Evolutionary conservation across 2,113 vertebrate genomes (phyloP).

Genomic region (Corythaixoides concolor): DNA sequence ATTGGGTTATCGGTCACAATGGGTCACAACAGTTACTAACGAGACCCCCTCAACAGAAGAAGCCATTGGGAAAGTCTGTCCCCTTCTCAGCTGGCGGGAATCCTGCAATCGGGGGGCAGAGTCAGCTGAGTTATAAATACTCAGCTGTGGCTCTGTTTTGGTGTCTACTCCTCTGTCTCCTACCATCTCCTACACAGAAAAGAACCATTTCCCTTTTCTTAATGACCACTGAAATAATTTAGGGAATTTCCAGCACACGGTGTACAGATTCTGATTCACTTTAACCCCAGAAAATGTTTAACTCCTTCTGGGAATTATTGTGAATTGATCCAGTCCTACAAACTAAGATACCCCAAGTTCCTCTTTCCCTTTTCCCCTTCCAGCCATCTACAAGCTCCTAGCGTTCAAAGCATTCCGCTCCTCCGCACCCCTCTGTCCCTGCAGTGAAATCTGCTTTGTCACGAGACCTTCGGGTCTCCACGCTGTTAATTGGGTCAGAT

Average conservation of each 20-base stretch:
- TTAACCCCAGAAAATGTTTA: slow-evolving; percentile 69
- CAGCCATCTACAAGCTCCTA: neutral
- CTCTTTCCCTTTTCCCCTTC: neutral
- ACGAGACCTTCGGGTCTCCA: neutral
- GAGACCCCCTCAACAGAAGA: neutral
- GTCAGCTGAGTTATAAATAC: slow-evolving; percentile 64
- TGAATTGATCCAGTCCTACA: slow-evolving; percentile 21
- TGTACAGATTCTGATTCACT: slow-evolving; percentile 80
- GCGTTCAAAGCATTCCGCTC: neutral
- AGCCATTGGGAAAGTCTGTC: neutral
- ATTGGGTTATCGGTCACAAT: neutral
- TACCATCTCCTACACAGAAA: slow-evolving; percentile 73
- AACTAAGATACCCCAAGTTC: neutral
- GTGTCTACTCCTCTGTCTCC: slow-evolving; percentile 71
- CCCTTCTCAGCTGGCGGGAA: slow-evolving; percentile 24
- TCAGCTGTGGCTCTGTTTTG: slow-evolving; percentile 37
- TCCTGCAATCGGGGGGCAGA: neutral
- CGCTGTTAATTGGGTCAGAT: neutral
- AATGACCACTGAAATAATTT: slow-evolving; percentile 76
- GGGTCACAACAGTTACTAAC: neutral
- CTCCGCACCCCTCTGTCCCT: neutral
- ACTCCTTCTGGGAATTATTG: slow-evolving; percentile 73
- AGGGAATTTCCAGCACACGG: slow-evolving; percentile 80
- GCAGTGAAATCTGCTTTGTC: neutral
- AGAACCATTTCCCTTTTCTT: slow-evolving; percentile 83